Percentiles rank a stretch among this genome's conserved stretches.
These are phyloP conservation scores for Eolophus roseicapilla DNA, from an alignment of 2,113 vertebrate genomes.

Conservation along the genomic window DNA sequence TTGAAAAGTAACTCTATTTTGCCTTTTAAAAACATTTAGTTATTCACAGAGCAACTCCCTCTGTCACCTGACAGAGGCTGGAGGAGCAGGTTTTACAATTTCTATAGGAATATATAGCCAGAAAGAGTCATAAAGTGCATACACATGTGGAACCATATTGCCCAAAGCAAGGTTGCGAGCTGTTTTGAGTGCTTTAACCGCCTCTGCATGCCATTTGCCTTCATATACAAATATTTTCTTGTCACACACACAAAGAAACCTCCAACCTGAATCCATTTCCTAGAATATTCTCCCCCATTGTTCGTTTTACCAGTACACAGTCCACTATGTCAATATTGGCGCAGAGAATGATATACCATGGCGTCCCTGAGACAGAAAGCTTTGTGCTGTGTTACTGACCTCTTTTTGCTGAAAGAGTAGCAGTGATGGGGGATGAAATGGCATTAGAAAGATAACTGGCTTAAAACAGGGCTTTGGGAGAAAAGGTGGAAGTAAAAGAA, in stretches of 20 bases:
- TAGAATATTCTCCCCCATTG: background rate
- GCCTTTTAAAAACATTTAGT: background rate
- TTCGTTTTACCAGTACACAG: background rate
- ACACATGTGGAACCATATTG: background rate
- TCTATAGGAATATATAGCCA: background rate
- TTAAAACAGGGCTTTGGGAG: background rate
- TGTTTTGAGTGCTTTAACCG: background rate
- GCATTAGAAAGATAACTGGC: background rate
- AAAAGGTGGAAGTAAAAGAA: background rate
- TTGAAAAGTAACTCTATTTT: background rate
- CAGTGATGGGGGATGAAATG: background rate
- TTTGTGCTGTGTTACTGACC: background rate
- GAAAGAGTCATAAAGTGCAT: background rate
- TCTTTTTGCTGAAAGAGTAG: background rate
- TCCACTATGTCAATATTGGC: background rate
- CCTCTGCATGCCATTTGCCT: background rate
- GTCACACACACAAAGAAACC: background rate
- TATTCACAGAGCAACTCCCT: background rate
- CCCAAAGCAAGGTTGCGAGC: background rate
- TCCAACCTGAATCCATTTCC: background rate
- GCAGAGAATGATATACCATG: fast-evolving
- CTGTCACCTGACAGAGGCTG: background rate
- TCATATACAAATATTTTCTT: background rate
- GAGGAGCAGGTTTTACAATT: background rate
- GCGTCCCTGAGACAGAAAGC: background rate